These are phyloP conservation scores for Lutraria rhynchaena DNA, from an alignment of 1,140 invertebrate genomes.

Conservation along the genomic window DNA sequence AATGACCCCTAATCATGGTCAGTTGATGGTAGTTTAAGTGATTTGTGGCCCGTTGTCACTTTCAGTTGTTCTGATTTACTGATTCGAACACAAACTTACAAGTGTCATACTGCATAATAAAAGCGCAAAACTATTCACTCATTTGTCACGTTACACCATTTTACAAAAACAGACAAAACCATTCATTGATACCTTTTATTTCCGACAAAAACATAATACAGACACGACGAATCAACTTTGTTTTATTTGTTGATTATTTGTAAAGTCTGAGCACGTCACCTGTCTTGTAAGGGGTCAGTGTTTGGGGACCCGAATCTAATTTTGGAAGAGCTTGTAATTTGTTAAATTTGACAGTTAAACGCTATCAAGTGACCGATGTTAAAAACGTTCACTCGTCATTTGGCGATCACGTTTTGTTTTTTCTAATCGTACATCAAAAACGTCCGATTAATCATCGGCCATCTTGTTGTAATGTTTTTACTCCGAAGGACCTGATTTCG, in stretches of 20 bases:
- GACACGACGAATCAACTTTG: background rate
- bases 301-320: background rate
- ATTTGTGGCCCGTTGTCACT: too few relatives aligned
- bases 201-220: too few relatives aligned
- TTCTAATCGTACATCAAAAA: background rate
- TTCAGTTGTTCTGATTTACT: too few relatives aligned
- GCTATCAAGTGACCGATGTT: constrained; percentile 13
- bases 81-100: too few relatives aligned
- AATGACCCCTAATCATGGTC: too few relatives aligned
- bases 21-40: too few relatives aligned
- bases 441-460: too few relatives aligned
- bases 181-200: too few relatives aligned
- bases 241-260: constrained; percentile 13
- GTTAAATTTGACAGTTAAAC: constrained; percentile 42
- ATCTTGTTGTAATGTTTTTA: background rate
- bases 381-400: constrained; percentile 11
- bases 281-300: constrained; percentile 6
- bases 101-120: too few relatives aligned
- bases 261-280: constrained; percentile 4
- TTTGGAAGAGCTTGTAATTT: constrained; percentile 4
- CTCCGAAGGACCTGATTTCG: background rate
- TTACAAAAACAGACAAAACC: too few relatives aligned
- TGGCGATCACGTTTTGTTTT: constrained; percentile 26
- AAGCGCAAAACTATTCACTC: too few relatives aligned
- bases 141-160: too few relatives aligned